Conservation (phyloP, 2,888 invertebrate species). For the Sericinus montela region DNA sequence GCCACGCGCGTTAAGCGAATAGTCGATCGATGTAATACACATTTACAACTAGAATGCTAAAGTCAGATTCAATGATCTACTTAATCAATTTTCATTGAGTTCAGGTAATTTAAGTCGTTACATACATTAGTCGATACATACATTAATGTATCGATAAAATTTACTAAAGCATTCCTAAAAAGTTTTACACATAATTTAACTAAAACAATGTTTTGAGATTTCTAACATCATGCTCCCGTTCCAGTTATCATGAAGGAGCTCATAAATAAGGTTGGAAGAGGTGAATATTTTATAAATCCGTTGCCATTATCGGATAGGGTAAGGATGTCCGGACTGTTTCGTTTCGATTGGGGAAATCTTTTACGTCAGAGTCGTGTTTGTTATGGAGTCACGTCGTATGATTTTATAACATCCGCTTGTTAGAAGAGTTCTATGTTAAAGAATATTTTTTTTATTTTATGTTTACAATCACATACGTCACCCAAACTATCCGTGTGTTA, state of each 20-base stretch:
- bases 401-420: conserved; percentile 4
- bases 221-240: conserved; percentile 44
- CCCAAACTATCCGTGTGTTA: too few species aligned
- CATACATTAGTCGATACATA: too few species aligned
- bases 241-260: conserved; percentile 41
- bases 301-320: conserved; percentile 62
- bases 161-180: not conserved
- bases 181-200: conserved; percentile 13
- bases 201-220: conserved; percentile 34
- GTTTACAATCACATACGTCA: too few species aligned
- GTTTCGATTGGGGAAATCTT: conserved; percentile 50
- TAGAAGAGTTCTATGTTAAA: not conserved
- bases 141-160: too few species aligned
- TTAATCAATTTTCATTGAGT: too few species aligned
- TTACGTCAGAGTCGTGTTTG: conserved; percentile 30
- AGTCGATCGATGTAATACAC: too few species aligned
- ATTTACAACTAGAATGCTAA: too few species aligned
- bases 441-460: too few species aligned
- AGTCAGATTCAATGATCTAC: too few species aligned
- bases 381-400: conserved; percentile 17
- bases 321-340: conserved; percentile 48
- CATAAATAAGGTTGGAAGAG: conserved; percentile 61
- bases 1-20: too few species aligned
- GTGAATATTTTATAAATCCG: conserved; percentile 66
- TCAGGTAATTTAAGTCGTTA: too few species aligned